Evolutionary conservation across 2,888 invertebrate species (phyloP), one percentile per base, ranked within the genome.

Genomic region (Epinotia demarniana): DNA sequence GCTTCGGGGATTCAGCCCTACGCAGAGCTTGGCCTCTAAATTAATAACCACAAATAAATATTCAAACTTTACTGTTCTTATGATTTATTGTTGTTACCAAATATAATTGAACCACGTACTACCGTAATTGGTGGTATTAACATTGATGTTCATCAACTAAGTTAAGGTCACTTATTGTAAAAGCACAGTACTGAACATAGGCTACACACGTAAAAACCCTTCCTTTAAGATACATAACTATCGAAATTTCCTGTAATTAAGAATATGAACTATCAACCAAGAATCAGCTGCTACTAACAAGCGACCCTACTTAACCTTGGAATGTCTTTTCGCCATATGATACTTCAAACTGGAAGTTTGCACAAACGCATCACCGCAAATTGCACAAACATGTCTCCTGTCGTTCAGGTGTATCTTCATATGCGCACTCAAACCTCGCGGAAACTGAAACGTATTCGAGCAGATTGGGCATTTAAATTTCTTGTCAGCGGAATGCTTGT

Each of bases 361-460:
- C 12, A 76, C 73, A 27, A 78, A 76, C 27, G 43, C 68, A 57
- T 57, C 39, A 9, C 33, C 66, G 16, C 78, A 78, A 4, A 71
- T 4, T 4, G 55, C 19, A 61, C 78, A 78, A 3, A 55, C 39
- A 0, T 73, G 61, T 39, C 71, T 73, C 43, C 57, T 76, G 19
- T 77, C 76, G 19, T 75, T 72, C 57, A 76, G 19, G 43, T 77
- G 73, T 43, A 77, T 73, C 16, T 61, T 76, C 49, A 55, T 49
- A n/a, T 74, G 74, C 3, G 16, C 0, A 5, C 16, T 57, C 12
- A 63, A 58, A 63, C 33, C 19, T 5, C 66, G 58, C 12, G 3
- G 1, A 18, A 58, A 70, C 53, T 75, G 70, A 12, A 60, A 75
- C 9, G 70, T n/a, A 6, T 60, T 70, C 4, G 53, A 57, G 11